These are phyloP conservation scores for Amphipyra tragopoginis DNA, from an alignment of 2,888 invertebrate genomes.

Conservation along the genomic window DNA sequence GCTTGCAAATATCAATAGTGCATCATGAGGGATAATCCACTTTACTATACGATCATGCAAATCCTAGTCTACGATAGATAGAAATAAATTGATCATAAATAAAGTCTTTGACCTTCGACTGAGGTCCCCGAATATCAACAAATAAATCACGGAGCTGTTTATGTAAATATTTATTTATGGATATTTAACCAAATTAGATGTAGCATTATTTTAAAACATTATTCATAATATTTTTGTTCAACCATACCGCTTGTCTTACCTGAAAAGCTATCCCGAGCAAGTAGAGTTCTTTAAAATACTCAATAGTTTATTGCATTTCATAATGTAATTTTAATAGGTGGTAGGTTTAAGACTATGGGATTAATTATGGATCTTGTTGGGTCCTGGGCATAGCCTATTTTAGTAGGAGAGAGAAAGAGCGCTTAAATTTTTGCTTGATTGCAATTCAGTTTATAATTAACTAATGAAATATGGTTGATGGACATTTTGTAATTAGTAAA, in stretches of 20 bases:
- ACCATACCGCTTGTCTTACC: not conserved
- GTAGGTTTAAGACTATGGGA: too few species aligned
- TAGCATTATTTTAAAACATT: conserved; percentile 1
- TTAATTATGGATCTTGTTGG: too few species aligned
- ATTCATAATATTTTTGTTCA: not conserved
- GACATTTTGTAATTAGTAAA: too few species aligned
- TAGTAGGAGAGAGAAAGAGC: too few species aligned
- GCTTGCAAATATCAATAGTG: conserved; percentile 77
- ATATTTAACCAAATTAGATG: conserved; percentile 16
- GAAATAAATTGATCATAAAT: conserved; percentile 73
- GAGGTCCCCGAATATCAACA: conserved; percentile 57
- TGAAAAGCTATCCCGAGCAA: too few species aligned
- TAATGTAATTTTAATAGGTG: too few species aligned
- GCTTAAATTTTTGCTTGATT: too few species aligned
- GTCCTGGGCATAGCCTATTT: too few species aligned
- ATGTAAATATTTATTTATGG: conserved; percentile 45
- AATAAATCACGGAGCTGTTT: conserved; percentile 58
- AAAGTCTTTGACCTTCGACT: conserved; percentile 68
- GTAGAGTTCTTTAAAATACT: too few species aligned
- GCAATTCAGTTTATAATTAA: too few species aligned
- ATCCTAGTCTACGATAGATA: conserved; percentile 75
- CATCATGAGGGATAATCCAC: conserved; percentile 79
- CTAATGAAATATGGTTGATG: too few species aligned
- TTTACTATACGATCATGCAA: conserved; percentile 75
- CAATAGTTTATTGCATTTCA: too few species aligned